Conservation (phyloP, 1,140 invertebrate genomes). For the Drosophila quadrilineata region DNA sequence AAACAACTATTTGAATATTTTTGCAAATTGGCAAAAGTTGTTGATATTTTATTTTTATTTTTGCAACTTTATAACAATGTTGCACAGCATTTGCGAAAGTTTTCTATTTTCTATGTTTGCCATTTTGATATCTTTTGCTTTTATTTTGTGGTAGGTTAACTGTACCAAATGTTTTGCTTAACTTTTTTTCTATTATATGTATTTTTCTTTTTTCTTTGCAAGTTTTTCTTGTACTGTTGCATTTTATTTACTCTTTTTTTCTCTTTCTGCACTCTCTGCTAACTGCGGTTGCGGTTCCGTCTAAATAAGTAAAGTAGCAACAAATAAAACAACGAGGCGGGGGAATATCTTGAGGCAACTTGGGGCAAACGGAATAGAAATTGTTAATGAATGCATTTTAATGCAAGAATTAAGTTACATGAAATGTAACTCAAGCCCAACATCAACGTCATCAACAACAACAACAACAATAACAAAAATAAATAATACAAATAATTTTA, state of each 20-base stretch:
- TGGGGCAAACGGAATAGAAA: slow-evolving; percentile 24
- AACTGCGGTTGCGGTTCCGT: slow-evolving; percentile 44
- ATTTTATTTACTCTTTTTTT: slow-evolving; percentile 27
- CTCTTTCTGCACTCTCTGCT: slow-evolving; percentile 20
- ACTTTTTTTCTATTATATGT: slow-evolving; percentile 51
- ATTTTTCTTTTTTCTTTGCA: slow-evolving; percentile 32
- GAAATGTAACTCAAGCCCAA: slow-evolving; percentile 59
- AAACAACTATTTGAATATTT: not conserved
- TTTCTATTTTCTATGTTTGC: slow-evolving; percentile 31
- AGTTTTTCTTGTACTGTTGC: slow-evolving; percentile 15
- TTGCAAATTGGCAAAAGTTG: too few relatives aligned
- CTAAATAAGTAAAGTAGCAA: slow-evolving; percentile 8
- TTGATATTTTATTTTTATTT: slow-evolving; percentile 1
- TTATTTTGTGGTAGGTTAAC: slow-evolving; percentile 56
- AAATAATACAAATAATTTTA: slow-evolving; percentile 36
- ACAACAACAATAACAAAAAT: not conserved
- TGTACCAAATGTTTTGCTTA: slow-evolving; percentile 54
- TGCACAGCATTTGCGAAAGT: slow-evolving; percentile 53
- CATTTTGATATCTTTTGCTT: too few relatives aligned
- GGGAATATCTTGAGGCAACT: not conserved
- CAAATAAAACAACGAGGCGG: not conserved
- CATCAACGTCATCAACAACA: slow-evolving; percentile 36
- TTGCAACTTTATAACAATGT: slow-evolving; percentile 17
- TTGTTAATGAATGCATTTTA: slow-evolving; percentile 75
- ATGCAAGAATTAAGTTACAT: slow-evolving; percentile 77